Percentiles rank a stretch among this genome's conserved stretches.
phyloP scores from a whole-genome alignment of 2,113 vertebrate genomes.

The Leptobrachium leishanense region DNA sequence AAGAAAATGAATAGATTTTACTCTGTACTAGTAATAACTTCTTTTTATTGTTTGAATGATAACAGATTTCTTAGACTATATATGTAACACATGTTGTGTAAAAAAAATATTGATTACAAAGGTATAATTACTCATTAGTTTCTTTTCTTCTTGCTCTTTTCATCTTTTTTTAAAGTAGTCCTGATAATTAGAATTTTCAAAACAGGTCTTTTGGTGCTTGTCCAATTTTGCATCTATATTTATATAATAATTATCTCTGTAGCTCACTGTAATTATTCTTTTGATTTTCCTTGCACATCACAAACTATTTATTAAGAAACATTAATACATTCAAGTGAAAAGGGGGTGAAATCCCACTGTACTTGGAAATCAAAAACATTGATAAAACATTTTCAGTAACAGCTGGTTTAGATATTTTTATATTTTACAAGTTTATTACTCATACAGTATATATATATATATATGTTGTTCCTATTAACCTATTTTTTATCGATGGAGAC shows the following conservation, averaged over 20 bases:
- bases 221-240: neutral
- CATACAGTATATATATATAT: no score
- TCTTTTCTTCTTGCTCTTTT: neutral
- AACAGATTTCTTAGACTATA: no score
- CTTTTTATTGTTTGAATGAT: no score
- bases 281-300: neutral
- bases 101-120: neutral
- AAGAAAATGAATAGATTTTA: no score
- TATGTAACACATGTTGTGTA: neutral
- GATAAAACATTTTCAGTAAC: no score
- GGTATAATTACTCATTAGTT: neutral
- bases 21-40: no score
- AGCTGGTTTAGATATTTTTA: no score
- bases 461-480: no score
- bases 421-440: no score
- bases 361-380: neutral
- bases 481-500: no score
- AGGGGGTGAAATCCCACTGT: neutral
- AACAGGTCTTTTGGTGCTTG: neutral
- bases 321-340: neutral
- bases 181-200: neutral
- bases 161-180: neutral
- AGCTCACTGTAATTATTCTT: neutral
- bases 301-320: neutral
- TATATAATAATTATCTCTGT: neutral